These are phyloP conservation scores for Grapholita molesta DNA, from an alignment of 1,140 invertebrate species.

Conservation along the genomic window DNA sequence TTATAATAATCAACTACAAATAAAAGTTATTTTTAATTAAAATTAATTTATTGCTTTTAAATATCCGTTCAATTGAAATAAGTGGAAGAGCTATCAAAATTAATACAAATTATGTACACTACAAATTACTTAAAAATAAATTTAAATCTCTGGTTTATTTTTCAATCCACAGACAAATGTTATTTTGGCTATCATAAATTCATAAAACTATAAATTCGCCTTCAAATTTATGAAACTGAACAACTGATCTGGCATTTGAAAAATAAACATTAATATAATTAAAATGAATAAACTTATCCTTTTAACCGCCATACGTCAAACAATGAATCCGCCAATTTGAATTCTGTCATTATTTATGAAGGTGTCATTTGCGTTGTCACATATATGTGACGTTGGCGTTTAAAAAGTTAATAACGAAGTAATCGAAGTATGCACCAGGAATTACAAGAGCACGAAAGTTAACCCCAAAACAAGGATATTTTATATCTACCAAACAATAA, in stretches of 20 bases:
- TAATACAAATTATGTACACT: conserved; percentile 30
- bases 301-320: no score
- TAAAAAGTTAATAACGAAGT: no score
- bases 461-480: background rate
- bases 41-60: conserved; percentile 41
- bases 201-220: no score
- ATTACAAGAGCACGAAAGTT: conserved; percentile 18
- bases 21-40: conserved; percentile 33
- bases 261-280: background rate
- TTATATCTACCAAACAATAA: no score
- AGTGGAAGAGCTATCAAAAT: conserved; percentile 36
- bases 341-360: no score
- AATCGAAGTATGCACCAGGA: conserved; percentile 29
- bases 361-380: no score
- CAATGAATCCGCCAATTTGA: no score
- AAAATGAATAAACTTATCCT: background rate
- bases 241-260: background rate
- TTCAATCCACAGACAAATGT: background rate
- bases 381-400: no score
- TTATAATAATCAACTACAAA: conserved; percentile 33
- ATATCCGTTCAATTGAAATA: conserved; percentile 29
- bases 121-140: background rate
- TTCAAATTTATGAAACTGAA: no score
- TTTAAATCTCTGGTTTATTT: background rate
- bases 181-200: no score